Conservation (phyloP, 2,113 vertebrate genomes). For the Gnathonemus echidnorhynchus region DNA sequence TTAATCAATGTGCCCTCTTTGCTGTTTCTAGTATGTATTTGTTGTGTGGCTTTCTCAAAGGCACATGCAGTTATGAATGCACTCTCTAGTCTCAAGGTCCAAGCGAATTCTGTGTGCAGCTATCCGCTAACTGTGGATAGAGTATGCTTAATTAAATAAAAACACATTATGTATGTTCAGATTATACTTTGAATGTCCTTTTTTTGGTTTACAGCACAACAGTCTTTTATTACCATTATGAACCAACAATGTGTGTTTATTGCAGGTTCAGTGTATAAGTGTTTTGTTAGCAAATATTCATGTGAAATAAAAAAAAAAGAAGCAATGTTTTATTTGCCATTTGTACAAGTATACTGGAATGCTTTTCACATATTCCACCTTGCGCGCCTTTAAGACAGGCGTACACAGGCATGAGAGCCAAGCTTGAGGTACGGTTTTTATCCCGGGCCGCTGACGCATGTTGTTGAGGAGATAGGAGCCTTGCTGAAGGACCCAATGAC, state of each 20-base stretch:
- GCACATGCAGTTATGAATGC: neutral
- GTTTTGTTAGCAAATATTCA: neutral
- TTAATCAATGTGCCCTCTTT: no score
- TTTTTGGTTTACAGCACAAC: neutral
- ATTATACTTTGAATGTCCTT: neutral
- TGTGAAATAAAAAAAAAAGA: neutral
- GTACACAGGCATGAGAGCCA: neutral
- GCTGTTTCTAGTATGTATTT: no score
- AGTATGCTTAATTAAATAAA: neutral
- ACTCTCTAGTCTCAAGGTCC: neutral
- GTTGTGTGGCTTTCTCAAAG: neutral
- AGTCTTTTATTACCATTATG: neutral
- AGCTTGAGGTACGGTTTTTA: neutral
- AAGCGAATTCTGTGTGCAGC: neutral
- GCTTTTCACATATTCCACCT: neutral
- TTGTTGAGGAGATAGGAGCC: neutral
- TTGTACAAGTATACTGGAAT: neutral
- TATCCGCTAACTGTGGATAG: neutral
- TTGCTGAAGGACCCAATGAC: neutral
- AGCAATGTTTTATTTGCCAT: neutral
- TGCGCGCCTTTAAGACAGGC: neutral
- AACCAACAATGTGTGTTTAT: neutral
- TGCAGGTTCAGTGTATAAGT: neutral
- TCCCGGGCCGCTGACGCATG: neutral
- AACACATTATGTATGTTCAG: neutral